Evolutionary conservation across 2,113 vertebrate species (phyloP), one percentile per base, ranked within the genome.

Genomic region (Chaenogobius annularis): DNA sequence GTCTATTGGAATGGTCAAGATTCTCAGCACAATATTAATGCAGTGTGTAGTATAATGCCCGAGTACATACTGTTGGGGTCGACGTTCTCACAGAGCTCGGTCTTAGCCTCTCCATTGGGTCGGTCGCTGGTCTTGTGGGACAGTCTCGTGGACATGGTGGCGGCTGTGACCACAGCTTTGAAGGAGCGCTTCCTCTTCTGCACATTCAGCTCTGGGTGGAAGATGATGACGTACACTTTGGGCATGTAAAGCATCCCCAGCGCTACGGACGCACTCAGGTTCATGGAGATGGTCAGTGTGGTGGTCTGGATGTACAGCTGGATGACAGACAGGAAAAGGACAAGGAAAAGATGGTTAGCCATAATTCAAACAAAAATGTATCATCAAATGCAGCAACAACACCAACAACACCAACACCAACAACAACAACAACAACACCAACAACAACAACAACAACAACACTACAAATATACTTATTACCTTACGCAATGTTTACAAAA

Each of bases 231-330:
- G 87, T 98, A 98, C 69, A 98, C 97, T 92, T 98, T 98, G 84
- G 97, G 97, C 96, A 98, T 95, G 93, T 97, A 98, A 72, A 98
- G 96, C 97, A 98, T 96, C 83, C 96, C 97, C 83, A 98, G 93
- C 23, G 96, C 96, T 89, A 98, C 97, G 0, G 97, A 98, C 0
- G 96, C 97, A 73, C 97, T 98, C 90, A 98, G 90, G 92, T 96
- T 98, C 96, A 98, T 98, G 92, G 96, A 98, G 93, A 98, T 96
- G 75, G 96, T 98, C 73, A 98, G 95, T 0, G 96, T 98, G 92
- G 97, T 97, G 17, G 96, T 98, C 92, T 98, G 97, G 93, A 98
- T 96, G 94, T 98, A 98, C 89, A 98, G 92, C 97, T 98, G 85
- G 85, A 87, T 89, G 77, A 48, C 22, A 76, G 82, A 66, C 20